Percentiles rank a stretch among this genome's conserved stretches.
Conservation (phyloP, 30 jellyfish, hydroid and myxozoan species). For the Aurelia aurita complex sp. Pacific region DNA sequence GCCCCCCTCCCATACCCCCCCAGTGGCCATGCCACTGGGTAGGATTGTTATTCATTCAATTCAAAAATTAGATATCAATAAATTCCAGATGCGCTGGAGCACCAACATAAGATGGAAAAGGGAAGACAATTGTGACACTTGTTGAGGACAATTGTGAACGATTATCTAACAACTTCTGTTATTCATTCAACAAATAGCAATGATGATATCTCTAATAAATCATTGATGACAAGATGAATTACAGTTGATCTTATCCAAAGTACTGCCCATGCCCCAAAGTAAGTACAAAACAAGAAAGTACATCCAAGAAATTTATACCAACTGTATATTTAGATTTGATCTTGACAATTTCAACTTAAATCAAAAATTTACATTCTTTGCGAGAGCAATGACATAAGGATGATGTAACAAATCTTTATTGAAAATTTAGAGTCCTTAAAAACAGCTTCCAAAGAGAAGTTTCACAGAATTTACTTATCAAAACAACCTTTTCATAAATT, state of each 20-base stretch:
- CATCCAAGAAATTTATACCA: too few relatives aligned
- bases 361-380: too few relatives aligned
- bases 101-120: not conserved
- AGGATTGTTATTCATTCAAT: not conserved
- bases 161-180: not conserved
- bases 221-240: too few relatives aligned
- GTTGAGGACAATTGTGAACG: not conserved
- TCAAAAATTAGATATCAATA: not conserved
- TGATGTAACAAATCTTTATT: too few relatives aligned
- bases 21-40: not conserved
- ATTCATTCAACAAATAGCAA: slow-evolving; percentile 1
- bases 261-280: too few relatives aligned
- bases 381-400: too few relatives aligned
- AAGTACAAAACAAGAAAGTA: too few relatives aligned
- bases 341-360: too few relatives aligned
- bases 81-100: not conserved
- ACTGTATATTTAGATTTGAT: too few relatives aligned
- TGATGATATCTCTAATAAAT: not conserved
- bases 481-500: not conserved
- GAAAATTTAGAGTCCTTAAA: not conserved
- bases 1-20: not conserved
- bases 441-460: not conserved
- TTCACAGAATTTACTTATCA: not conserved
- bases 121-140: not conserved
- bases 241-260: too few relatives aligned